Evolutionary conservation across 2,113 vertebrate genomes (phyloP).

Genomic region (Epinephelus fuscoguttatus): DNA sequence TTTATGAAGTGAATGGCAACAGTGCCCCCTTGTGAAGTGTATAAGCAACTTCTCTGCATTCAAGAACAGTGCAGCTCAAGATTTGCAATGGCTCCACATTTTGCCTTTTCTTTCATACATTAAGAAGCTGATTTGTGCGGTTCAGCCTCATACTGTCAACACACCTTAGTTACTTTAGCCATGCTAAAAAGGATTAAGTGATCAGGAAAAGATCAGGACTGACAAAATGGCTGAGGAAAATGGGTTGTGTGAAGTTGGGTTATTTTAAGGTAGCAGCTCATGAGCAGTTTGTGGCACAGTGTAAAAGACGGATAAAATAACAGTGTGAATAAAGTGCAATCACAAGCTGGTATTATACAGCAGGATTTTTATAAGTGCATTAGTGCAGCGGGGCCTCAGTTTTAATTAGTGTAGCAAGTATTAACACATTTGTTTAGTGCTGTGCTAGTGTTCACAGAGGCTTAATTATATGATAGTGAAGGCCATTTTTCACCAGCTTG

Average conservation of each 20-base stretch:
- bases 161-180: conserved; percentile 52
- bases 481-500: conserved; percentile 64
- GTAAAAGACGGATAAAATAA: conserved; percentile 47
- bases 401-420: conserved; percentile 75
- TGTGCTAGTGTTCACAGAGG: conserved; percentile 56
- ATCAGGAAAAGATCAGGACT: conserved; percentile 52
- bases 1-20: conserved; percentile 76
- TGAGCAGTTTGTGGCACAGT: conserved; percentile 38
- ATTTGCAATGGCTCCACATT: conserved; percentile 40
- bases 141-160: conserved; percentile 65
- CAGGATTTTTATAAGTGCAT: conserved; percentile 66
- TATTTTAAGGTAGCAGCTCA: conserved; percentile 47
- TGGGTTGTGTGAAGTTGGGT: conserved; percentile 38
- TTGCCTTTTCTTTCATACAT: conserved; percentile 26
- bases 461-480: conserved; percentile 71
- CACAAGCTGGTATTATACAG: conserved; percentile 56
- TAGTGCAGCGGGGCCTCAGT: conserved; percentile 56
- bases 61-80: conserved; percentile 17
- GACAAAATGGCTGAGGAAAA: conserved; percentile 45
- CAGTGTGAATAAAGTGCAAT: conserved; percentile 52
- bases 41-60: conserved; percentile 42
- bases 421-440: conserved; percentile 74
- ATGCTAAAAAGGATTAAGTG: conserved; percentile 54
- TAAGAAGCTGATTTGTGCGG: conserved; percentile 39
- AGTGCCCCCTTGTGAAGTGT: conserved; percentile 83